Conservation (phyloP, 2,888 invertebrate genomes). For the Amblyteles armatorius region DNA sequence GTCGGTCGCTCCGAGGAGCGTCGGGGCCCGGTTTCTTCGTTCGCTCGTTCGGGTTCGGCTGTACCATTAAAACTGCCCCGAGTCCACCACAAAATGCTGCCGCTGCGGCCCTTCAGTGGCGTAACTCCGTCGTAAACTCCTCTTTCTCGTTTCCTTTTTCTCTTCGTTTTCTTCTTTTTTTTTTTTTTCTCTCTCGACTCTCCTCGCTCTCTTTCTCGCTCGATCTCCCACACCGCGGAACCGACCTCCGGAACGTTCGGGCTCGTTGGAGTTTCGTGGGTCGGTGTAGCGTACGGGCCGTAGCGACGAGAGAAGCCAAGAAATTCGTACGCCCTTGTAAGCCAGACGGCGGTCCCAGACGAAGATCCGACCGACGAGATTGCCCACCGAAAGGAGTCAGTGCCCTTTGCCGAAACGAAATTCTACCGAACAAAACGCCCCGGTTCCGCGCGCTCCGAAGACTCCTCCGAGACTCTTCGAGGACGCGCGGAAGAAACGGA, state of each 20-base stretch:
- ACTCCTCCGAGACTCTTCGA: not conserved
- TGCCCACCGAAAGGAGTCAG: slow-evolving; percentile 76
- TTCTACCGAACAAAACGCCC: slow-evolving; percentile 49
- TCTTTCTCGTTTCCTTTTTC: slow-evolving; percentile 14
- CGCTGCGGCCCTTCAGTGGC: slow-evolving; percentile 68
- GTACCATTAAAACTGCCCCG: slow-evolving; percentile 77
- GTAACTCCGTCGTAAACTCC: slow-evolving; percentile 68
- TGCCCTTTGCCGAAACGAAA: slow-evolving; percentile 74
- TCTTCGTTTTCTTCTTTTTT: not conserved
- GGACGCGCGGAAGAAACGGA: too few species aligned
- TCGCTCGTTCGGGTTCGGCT: slow-evolving; percentile 69
- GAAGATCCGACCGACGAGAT: slow-evolving; percentile 77
- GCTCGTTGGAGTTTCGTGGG: slow-evolving; percentile 4
- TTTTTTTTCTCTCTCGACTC: not conserved
- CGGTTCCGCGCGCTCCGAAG: not conserved
- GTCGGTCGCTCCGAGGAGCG: slow-evolving; percentile 36
- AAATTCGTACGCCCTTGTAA: slow-evolving; percentile 52
- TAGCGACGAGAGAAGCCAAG: slow-evolving; percentile 8
- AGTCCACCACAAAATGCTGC: slow-evolving; percentile 60
- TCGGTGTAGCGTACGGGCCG: not conserved
- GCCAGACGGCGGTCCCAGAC: slow-evolving; percentile 76
- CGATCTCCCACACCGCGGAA: slow-evolving; percentile 1
- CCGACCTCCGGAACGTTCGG: not conserved
- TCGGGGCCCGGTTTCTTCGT: slow-evolving; percentile 49
- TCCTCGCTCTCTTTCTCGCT: slow-evolving; percentile 1